A percentile compares a stretch with the other conserved stretches of the same genome.
Evolutionary conservation across 2,113 vertebrate species (phyloP).

Genomic region (Pogona vitticeps): DNA sequence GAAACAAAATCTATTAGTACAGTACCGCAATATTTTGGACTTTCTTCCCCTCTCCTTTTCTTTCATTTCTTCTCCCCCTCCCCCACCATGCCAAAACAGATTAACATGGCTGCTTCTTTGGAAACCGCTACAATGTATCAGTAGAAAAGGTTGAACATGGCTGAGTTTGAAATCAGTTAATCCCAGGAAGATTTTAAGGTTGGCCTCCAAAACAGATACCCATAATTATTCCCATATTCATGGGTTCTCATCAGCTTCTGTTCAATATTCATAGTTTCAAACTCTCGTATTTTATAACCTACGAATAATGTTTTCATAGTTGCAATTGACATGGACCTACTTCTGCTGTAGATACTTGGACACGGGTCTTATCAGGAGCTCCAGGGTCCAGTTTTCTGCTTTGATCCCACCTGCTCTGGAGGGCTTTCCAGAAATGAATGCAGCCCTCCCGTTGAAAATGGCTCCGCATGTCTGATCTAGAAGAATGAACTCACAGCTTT

Average conservation of each 20-base stretch:
- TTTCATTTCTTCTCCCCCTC: too few relatives aligned
- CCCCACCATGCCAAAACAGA: too few relatives aligned
- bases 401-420: neutral
- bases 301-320: neutral
- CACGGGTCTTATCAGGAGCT: neutral
- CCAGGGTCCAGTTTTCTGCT: neutral
- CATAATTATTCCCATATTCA: neutral
- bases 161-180: neutral
- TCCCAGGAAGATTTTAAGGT: neutral
- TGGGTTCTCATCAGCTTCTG: neutral
- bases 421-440: too few relatives aligned
- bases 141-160: neutral
- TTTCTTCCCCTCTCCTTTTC: too few relatives aligned
- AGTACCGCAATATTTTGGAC: too few relatives aligned
- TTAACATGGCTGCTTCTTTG: too few relatives aligned
- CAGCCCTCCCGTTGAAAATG: too few relatives aligned
- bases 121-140: neutral
- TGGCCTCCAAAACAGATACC: neutral
- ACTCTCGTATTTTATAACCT: neutral
- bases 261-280: neutral
- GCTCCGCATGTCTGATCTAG: too few relatives aligned
- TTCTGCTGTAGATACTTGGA: neutral
- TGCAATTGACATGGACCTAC: neutral
- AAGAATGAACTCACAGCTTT: too few relatives aligned
- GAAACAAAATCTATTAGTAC: too few relatives aligned